These are phyloP conservation scores for Torymus texanus DNA, from an alignment of 2,888 invertebrate genomes.

Conservation along the genomic window DNA sequence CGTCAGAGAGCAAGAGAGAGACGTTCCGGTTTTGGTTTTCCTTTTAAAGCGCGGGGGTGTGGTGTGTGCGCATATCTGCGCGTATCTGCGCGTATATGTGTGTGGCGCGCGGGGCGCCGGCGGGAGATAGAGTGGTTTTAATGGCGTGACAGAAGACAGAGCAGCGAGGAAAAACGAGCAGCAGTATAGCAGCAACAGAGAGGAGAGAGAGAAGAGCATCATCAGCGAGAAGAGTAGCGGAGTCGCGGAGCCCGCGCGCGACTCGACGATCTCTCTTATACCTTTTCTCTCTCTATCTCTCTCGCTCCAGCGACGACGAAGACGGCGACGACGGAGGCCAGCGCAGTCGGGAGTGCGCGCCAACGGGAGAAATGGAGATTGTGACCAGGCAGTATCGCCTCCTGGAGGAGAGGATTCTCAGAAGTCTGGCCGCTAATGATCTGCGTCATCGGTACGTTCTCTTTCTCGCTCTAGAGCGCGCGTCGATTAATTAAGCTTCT, in stretches of 20 bases:
- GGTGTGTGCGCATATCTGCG: background rate
- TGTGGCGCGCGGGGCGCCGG: too few relatives aligned
- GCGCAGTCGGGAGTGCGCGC: constrained; percentile 10
- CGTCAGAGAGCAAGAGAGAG: background rate
- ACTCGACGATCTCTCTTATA: background rate
- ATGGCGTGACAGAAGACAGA: constrained; percentile 38
- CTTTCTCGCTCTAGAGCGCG: too few relatives aligned
- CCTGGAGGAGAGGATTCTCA: constrained; percentile 64
- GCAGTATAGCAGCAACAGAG: too few relatives aligned
- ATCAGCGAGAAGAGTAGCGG: too few relatives aligned
- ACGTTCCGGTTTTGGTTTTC: constrained; percentile 28
- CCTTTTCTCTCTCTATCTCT: background rate
- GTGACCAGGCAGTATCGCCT: constrained; percentile 42
- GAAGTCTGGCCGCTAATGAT: constrained; percentile 62
- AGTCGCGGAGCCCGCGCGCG: too few relatives aligned
- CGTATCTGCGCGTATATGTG: too few relatives aligned
- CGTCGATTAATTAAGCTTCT: constrained; percentile 18
- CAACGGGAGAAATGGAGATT: constrained; percentile 51
- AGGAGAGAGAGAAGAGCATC: too few relatives aligned
- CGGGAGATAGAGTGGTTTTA: constrained; percentile 26
- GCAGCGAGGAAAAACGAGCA: too few relatives aligned
- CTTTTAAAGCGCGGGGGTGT: constrained; percentile 36
- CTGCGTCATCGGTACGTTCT: constrained; percentile 67
- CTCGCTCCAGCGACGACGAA: background rate
- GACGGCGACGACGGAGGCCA: background rate